Base-by-base conservation (phyloP, 2,113 vertebrate genomes). In the Atherinomorus stipes region DNA sequence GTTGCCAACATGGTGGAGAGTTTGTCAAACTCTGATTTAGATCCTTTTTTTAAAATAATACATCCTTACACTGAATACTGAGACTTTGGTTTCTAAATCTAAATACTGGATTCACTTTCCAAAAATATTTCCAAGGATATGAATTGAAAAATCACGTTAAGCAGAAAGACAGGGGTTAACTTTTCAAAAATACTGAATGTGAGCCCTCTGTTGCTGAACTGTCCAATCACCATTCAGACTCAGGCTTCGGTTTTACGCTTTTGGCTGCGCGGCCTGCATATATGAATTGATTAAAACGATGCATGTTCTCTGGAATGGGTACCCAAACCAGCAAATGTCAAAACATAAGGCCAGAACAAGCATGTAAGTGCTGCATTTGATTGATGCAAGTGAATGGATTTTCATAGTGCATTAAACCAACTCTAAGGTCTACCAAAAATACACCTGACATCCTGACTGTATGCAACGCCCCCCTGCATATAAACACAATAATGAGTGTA, bases 351-450 rank as follows among this genome's bases (percentile, higher is more conserved):
- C 86, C 88, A 87, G 74, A 90, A 90, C 75, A 89, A 90, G 86
- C 87, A 86, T 90, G 81, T 92, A 93, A 93, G 92, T 92, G 91
- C 93, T 93, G 89, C 85, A 85, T 91, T 91, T 91, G 90, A 92
- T 91, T 90, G 85, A 92, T 88, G 89, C 85, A 89, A 91, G 83
- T 88, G 76, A 90, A 79, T 74, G 74, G 62, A 74, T 82, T 87
- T 87, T 45, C 72, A 89, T 93, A 93, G 90, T 93, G 92, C 92
- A 93, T 91, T 93, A 85, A 91, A 90, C 86, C 85, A 85, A 86
- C 84, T 88, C 88, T 74, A 87, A 87, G 85, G 80, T 91, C 88
- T 70, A 82, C 80, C 83, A 80, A 89, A 77, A 90, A 85, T 67
- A 91, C 87, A 80, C 86, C 90, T 90, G 88, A 92, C 90, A 90